Base-by-base conservation (phyloP, 2,888 invertebrate species). In the Hydropsyche betteni region DNA sequence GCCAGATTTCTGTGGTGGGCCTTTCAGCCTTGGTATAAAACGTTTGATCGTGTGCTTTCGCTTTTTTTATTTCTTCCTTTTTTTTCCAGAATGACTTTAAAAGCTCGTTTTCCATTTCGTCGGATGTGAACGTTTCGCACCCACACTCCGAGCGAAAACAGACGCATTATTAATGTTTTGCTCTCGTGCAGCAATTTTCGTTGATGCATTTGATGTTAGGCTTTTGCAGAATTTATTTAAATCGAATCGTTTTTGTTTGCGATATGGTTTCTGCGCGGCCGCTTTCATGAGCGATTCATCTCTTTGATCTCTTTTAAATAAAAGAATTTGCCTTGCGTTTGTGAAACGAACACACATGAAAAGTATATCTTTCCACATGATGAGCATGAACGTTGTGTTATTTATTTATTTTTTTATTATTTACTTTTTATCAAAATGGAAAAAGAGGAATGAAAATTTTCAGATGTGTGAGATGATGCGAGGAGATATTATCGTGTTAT, bases 1-100 rank as follows among this genome's bases (percentile, higher is more conserved):
- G 58, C 72, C 61, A 38, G 58, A 72, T 72, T 58, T 50, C 38
- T 36, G 72, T 36, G 55, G 52, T 33, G 14, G 44, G 68, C 14
- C 8, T 24, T 52, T 33, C 24, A 70, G 53, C n/a, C 4, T 4
- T 4, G 58, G 16, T 24, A n/a, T 58, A 5, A 16, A 58, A 24
- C 55, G 52, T 70, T 70, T 70, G 70, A 70, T 70, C 70, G 70
- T 70, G n/a, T 53, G 10, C 34, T 7, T 16, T 6, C 44, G 44
- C 3, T 44, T 44, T 44, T 10, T 8, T 10, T 44, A 2, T 44
- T 44, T 44, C 1, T 10, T 44, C 3, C 6, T 44, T 10, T 44
- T 1, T 44, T 24, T 24, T 24, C 24, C 2, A 24, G 24, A 51
- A n/a, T 1, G 51, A n/a, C n/a, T 55, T 6, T 7, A 55, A 55